phyloP scores from a whole-genome alignment of 2,113 vertebrate species.

The Acrocephalus arundinaceus region DNA sequence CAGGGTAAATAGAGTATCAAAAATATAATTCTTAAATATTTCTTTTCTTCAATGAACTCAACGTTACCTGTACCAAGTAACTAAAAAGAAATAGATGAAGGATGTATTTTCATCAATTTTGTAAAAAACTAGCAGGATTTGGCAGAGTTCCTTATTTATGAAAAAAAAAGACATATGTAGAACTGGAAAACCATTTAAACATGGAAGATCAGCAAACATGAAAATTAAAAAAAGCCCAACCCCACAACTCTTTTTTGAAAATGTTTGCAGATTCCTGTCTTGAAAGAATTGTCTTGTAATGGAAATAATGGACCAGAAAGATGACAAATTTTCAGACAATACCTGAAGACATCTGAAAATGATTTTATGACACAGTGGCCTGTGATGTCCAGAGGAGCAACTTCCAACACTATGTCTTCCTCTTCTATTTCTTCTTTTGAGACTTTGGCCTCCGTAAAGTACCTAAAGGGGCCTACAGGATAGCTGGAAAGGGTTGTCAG shows the following conservation, averaged over 20 bases:
- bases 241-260: not conserved
- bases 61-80: not conserved
- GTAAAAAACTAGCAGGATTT: not conserved
- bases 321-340: not conserved
- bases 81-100: not conserved
- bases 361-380: not conserved
- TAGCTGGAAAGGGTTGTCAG: not conserved
- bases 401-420: not conserved
- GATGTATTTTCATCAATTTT: not conserved
- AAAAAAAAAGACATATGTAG: not conserved
- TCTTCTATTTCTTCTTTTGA: not conserved
- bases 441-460: not conserved
- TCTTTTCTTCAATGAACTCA: not conserved
- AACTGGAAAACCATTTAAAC: not conserved
- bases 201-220: not conserved
- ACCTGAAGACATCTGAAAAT: not conserved
- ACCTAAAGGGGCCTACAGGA: not conserved
- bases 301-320: not conserved
- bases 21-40: not conserved
- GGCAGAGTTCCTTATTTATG: not conserved
- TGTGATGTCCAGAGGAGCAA: not conserved
- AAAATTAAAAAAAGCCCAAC: not conserved
- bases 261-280: not conserved
- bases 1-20: not conserved
- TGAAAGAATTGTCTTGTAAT: not conserved